A percentile compares a stretch with the other conserved stretches of the same genome.
phyloP scores from a whole-genome alignment of 53 echinoderm and acorn worm genomes.

The Crossaster papposus region DNA sequence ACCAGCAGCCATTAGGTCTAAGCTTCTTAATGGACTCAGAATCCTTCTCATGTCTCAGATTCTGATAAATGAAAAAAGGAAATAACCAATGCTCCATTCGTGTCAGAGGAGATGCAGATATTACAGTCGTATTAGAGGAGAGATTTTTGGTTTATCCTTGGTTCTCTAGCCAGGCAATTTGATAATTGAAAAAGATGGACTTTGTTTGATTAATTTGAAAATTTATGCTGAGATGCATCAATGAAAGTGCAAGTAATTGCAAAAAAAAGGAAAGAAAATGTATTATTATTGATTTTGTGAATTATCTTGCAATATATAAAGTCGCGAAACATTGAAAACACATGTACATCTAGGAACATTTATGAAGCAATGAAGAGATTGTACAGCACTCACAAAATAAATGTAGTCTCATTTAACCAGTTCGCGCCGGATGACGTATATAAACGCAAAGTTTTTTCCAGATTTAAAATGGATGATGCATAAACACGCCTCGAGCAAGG shows the following conservation, averaged over 20 bases:
- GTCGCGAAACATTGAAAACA: not conserved
- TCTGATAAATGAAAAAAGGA: not conserved
- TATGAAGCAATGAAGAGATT: no score
- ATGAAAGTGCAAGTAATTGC: not conserved
- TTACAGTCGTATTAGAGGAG: not conserved
- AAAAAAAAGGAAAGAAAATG: no score
- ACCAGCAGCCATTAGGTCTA: slow-evolving; percentile 32
- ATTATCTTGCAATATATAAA: not conserved
- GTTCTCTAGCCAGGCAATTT: not conserved
- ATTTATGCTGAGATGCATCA: not conserved
- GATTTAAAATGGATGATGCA: no score
- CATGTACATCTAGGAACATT: not conserved
- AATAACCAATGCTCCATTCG: not conserved
- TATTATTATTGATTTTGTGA: not conserved
- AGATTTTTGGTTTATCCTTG: no score
- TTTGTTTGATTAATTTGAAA: not conserved
- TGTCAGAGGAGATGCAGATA: not conserved
- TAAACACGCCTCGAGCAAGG: no score
- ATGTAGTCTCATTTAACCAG: no score
- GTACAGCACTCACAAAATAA: no score
- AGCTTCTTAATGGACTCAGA: slow-evolving; percentile 31
- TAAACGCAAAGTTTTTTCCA: no score
- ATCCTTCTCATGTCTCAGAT: slow-evolving; percentile 7
- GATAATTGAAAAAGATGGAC: not conserved
- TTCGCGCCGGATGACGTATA: no score